Percentiles rank a stretch among this genome's conserved stretches.
Conservation (phyloP, 2,113 vertebrate genomes). For the Microtus oregoni region DNA sequence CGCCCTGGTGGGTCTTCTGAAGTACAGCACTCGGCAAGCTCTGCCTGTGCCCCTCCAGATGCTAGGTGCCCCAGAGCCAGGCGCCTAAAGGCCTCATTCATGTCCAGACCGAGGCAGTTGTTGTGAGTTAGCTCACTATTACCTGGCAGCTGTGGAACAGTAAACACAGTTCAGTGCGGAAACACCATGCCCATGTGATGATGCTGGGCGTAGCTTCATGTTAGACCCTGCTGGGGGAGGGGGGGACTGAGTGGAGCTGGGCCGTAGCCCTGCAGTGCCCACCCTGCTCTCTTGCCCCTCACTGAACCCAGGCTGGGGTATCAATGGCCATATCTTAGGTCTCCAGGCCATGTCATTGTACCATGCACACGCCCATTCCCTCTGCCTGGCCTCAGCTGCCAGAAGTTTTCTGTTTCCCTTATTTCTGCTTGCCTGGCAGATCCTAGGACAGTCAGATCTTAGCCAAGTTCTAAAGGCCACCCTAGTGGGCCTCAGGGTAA, state of each 20-base stretch:
- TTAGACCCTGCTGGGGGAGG: neutral
- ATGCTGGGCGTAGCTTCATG: neutral
- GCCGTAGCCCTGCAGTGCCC: neutral
- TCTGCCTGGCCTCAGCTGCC: neutral
- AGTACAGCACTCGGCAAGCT: neutral
- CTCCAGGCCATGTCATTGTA: neutral
- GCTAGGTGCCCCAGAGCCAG: rapidly evolving
- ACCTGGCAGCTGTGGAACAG: neutral
- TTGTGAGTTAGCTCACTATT: neutral
- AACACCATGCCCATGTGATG: neutral
- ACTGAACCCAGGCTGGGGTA: neutral
- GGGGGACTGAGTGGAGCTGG: neutral
- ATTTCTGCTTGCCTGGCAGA: conserved; percentile 62
- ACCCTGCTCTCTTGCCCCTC: neutral
- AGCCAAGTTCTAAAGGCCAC: conserved; percentile 36
- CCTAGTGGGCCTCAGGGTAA: neutral
- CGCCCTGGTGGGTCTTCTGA: neutral
- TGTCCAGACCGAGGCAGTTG: neutral
- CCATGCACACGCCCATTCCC: too few relatives aligned
- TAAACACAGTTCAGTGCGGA: neutral
- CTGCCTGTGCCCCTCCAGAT: rapidly evolving
- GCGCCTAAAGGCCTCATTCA: rapidly evolving
- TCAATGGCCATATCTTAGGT: neutral
- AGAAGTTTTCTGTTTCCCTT: neutral
- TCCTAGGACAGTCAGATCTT: neutral